phyloP scores from a whole-genome alignment of 35 echinoderm and acorn worm species.

The Diadema setosum region DNA sequence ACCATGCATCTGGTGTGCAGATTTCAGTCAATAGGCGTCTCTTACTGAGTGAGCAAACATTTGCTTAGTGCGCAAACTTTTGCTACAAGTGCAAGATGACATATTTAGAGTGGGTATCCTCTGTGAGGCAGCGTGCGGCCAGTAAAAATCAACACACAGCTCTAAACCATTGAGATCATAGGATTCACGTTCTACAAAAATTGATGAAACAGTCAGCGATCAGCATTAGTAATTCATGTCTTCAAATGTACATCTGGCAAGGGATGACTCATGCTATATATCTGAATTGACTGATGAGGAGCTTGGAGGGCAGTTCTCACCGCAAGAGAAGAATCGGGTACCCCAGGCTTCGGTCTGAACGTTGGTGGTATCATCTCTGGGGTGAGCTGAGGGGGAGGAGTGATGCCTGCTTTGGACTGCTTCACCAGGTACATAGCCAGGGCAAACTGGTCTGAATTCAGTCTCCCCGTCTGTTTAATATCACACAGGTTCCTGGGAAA shows the following conservation, averaged over 20 bases:
- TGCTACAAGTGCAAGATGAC: too few relatives aligned
- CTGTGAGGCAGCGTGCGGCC: too few relatives aligned
- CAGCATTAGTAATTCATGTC: too few relatives aligned
- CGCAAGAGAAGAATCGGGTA: background rate
- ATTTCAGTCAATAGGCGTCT: too few relatives aligned
- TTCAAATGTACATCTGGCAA: background rate
- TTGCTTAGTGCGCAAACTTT: too few relatives aligned
- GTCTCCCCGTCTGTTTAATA: conserved; percentile 78
- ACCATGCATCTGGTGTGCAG: too few relatives aligned
- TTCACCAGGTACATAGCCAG: conserved; percentile 77
- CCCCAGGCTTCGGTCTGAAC: conserved; percentile 87
- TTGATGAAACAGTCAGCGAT: too few relatives aligned
- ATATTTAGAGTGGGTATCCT: too few relatives aligned
- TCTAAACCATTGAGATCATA: too few relatives aligned
- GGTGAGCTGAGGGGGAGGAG: conserved; percentile 62
- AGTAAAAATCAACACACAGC: too few relatives aligned
- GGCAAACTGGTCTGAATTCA: conserved; percentile 95
- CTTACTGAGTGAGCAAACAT: too few relatives aligned
- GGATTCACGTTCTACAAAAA: too few relatives aligned
- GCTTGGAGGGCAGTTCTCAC: background rate
- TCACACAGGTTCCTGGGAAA: conserved; percentile 90
- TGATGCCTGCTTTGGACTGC: conserved; percentile 65
- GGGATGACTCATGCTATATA: background rate
- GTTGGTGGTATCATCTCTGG: conserved; percentile 96
- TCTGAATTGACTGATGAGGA: background rate